These are phyloP conservation scores for Sarcophaga carnaria DNA, from an alignment of 2,888 invertebrate genomes.

Conservation along the genomic window DNA sequence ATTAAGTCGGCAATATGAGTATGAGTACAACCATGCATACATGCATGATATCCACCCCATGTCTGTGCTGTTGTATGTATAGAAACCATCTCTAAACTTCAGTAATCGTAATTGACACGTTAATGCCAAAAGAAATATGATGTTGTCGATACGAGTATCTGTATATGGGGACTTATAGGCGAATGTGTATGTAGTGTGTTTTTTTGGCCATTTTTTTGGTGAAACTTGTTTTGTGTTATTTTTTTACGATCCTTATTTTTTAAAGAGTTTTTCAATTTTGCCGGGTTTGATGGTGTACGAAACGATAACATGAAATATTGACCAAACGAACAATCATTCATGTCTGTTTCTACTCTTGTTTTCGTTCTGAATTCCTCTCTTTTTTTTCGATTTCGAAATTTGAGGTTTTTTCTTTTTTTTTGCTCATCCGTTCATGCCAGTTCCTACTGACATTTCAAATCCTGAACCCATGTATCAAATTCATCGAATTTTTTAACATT, in stretches of 20 bases:
- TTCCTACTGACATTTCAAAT: slow-evolving; percentile 49
- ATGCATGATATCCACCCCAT: neutral
- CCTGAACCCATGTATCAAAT: slow-evolving; percentile 32
- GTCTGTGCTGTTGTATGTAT: neutral
- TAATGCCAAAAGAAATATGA: slow-evolving; percentile 64
- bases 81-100: slow-evolving; percentile 23
- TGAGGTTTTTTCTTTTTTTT: neutral
- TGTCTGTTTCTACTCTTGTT: slow-evolving; percentile 17
- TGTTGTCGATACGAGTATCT: slow-evolving; percentile 52
- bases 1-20: neutral
- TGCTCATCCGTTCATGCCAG: neutral
- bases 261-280: slow-evolving; percentile 30
- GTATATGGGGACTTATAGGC: neutral
- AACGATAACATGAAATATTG: slow-evolving; percentile 61
- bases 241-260: neutral
- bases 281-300: slow-evolving; percentile 29
- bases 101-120: slow-evolving; percentile 65
- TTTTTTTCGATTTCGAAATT: neutral
- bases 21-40: neutral
- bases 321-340: slow-evolving; percentile 53
- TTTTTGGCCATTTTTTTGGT: no score
- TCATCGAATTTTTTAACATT: slow-evolving; percentile 6
- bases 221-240: neutral
- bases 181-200: neutral
- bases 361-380: neutral